Percentiles rank a stretch among this genome's conserved stretches.
Conservation (phyloP, 2,888 invertebrate genomes). For the Hypomecis atomaria region DNA sequence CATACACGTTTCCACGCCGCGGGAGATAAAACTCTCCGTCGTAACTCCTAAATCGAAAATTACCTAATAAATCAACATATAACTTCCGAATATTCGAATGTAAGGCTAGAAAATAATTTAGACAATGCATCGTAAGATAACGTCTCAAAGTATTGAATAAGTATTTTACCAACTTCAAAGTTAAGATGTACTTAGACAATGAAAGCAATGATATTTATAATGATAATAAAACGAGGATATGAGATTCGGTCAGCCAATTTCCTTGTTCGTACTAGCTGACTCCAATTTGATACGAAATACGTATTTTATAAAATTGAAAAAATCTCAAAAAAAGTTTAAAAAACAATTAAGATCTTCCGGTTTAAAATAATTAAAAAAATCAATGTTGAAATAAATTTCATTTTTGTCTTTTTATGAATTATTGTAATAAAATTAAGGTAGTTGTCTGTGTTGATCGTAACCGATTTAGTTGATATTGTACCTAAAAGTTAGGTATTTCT, state of each 20-base stretch:
- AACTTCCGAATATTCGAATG: slow-evolving; percentile 70
- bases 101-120: slow-evolving; percentile 77
- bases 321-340: slow-evolving; percentile 66
- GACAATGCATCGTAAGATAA: slow-evolving; percentile 81
- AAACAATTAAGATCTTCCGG: slow-evolving; percentile 81
- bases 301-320: slow-evolving; percentile 79
- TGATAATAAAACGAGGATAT: slow-evolving; percentile 62
- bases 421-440: slow-evolving; percentile 79
- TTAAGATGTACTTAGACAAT: slow-evolving; percentile 75
- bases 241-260: slow-evolving; percentile 74
- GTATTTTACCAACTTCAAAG: slow-evolving; percentile 81
- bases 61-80: slow-evolving; percentile 58
- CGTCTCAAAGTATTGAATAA: slow-evolving; percentile 82
- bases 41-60: slow-evolving; percentile 32
- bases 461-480: slow-evolving; percentile 81
- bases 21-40: slow-evolving; percentile 37
- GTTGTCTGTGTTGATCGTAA: slow-evolving; percentile 81
- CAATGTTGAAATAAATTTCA: slow-evolving; percentile 72
- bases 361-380: slow-evolving; percentile 62
- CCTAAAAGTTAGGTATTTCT: slow-evolving; percentile 80
- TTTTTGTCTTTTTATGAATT: slow-evolving; percentile 81
- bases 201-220: slow-evolving; percentile 84
- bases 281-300: slow-evolving; percentile 81
- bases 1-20: slow-evolving; percentile 35
- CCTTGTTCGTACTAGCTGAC: slow-evolving; percentile 78